Base-by-base conservation (phyloP, 2,797 vertebrate species). In the Coregonus sp. region DNA sequence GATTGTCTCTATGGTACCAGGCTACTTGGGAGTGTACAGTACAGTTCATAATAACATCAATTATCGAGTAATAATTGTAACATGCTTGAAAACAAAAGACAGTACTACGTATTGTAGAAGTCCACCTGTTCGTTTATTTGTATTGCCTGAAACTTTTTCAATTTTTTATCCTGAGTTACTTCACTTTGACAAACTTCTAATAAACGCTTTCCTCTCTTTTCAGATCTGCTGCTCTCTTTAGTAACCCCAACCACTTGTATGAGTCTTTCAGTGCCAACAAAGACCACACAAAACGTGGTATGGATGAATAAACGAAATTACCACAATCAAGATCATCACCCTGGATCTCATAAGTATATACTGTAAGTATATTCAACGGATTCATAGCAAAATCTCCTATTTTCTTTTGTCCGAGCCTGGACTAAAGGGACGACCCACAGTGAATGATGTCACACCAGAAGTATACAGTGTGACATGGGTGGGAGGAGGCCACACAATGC, bases 401-500 rank as follows among this genome's bases (percentile, higher is more conserved):
- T 18, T 14, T 61, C 54, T 61, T 37, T 40, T 61, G 33, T 61
- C 31, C 12, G 35, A 47, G 35, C 35, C 68, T n/a, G 54, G 31
- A 51, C 56, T 47, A 37, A 25, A 50, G 20, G 40, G 9, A n/a
- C 5, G 12, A 31, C 40, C 61, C 61, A 35, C 61, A 31, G 61
- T 35, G 40, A 14, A 66, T 66, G 73, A 65, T 65, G 73, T 74
- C 59, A 73, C 52, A 25, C 11, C 2, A 29, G 59, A 25, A 25
- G 73, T 6, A 69, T 72, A 66, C 63, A 54, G 47, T 77, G 47
- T 33, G 70, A 67, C 78, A 67, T 4, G 56, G 70, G 47, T 72
- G 68, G 73, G 75, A 75, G 66, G 61, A 29, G 71, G 79, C 51
- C 72, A 78, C 66, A 66, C 67, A 40, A 69, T 25, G 51, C 65